Conservation (phyloP, 35 echinoderm and acorn worm genomes). For the Ophioderma brevispina region DNA sequence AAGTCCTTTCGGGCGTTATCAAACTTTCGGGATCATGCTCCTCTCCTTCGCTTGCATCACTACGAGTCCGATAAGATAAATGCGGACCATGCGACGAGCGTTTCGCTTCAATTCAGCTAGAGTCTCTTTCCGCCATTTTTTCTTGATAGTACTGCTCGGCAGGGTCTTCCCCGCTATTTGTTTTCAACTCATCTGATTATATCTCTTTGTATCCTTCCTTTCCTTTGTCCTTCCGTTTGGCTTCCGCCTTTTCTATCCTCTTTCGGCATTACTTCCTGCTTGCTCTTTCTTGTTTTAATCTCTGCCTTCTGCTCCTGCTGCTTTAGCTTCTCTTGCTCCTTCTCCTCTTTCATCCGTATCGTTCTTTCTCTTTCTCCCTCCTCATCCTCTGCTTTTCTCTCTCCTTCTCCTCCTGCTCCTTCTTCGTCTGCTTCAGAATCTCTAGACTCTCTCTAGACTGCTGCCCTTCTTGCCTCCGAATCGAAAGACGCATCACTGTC, state of each 20-base stretch:
- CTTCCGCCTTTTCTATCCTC: conserved; percentile 36
- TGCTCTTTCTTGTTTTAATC: conserved; percentile 43
- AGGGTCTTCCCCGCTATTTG: not conserved
- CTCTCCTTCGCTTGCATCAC: not conserved
- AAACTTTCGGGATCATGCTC: not conserved
- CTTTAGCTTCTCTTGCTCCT: conserved; percentile 33
- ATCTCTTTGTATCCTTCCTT: conserved; percentile 11
- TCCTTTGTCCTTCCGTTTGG: not conserved
- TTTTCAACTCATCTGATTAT: not conserved
- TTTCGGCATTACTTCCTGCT: conserved; percentile 33
- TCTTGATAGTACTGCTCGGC: not conserved
- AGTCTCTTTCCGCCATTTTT: conserved; percentile 35
- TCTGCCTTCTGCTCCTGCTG: conserved; percentile 30
- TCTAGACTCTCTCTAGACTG: conserved; percentile 22
- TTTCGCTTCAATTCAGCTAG: conserved; percentile 62
- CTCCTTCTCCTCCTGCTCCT: conserved; percentile 10
- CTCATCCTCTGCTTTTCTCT: conserved; percentile 32
- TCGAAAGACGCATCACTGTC: conserved; percentile 4
- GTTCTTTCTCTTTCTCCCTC: conserved; percentile 52
- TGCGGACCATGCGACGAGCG: conserved; percentile 12
- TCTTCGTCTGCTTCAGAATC: too few relatives aligned
- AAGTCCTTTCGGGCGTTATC: not conserved
- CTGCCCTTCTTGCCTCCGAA: conserved; percentile 13
- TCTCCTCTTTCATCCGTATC: conserved; percentile 44
- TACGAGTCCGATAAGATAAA: conserved; percentile 16